These are phyloP conservation scores for Tolypeutes matacus DNA, from an alignment of 2,797 vertebrate species.

Conservation along the genomic window DNA sequence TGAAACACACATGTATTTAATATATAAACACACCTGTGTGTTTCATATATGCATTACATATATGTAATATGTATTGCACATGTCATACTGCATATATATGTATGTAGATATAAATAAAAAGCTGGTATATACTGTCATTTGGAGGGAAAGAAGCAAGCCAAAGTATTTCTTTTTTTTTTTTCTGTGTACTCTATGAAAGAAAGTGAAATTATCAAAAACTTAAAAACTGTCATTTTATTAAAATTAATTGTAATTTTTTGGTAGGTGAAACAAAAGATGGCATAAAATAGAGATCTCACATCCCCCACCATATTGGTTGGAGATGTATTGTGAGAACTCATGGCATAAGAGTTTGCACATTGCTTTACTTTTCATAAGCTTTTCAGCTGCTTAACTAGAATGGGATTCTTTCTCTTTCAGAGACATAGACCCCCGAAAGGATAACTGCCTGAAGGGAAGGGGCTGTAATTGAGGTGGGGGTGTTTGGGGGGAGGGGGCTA, in stretches of 20 bases:
- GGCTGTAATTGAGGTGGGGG: neutral
- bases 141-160: conserved; percentile 29
- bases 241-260: conserved; percentile 6
- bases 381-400: neutral
- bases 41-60: too few species aligned
- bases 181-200: conserved; percentile 16
- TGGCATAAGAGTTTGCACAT: neutral
- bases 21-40: neutral
- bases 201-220: conserved; percentile 1
- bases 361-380: neutral
- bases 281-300: neutral
- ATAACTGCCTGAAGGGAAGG: neutral
- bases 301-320: neutral
- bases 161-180: neutral
- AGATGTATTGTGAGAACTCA: neutral
- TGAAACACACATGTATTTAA: neutral
- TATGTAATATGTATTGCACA: too few species aligned
- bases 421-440: neutral
- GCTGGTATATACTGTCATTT: neutral
- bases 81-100: too few species aligned
- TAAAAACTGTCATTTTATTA: neutral
- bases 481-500: too few species aligned
- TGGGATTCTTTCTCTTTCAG: neutral
- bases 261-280: neutral
- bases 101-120: neutral